Percentiles rank a stretch among this genome's conserved stretches.
Evolutionary conservation across 2,797 vertebrate species (phyloP).

Genomic region (Sternotherus odoratus): DNA sequence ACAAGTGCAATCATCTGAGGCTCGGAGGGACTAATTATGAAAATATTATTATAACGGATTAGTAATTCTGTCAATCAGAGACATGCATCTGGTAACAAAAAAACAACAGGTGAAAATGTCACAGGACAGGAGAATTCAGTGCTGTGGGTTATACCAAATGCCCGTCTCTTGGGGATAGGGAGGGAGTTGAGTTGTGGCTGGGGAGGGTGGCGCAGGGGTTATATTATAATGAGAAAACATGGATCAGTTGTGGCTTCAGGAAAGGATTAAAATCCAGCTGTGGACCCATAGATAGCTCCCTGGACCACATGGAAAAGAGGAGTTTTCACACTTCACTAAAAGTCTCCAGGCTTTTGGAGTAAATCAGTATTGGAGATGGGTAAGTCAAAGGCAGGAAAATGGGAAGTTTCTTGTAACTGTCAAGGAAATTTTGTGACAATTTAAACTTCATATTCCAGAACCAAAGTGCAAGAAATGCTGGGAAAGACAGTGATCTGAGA

Average conservation of each 20-base stretch:
- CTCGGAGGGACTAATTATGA: slow-evolving; percentile 84
- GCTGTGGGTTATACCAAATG: slow-evolving; percentile 62
- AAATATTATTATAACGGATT: slow-evolving; percentile 85
- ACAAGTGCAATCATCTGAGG: slow-evolving; percentile 63
- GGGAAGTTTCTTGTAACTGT: not conserved
- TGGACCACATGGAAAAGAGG: not conserved
- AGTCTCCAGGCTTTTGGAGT: not conserved
- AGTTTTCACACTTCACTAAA: not conserved
- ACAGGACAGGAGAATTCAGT: slow-evolving; percentile 73
- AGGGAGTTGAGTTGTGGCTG: not conserved
- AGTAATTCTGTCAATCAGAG: slow-evolving; percentile 84
- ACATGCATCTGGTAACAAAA: slow-evolving; percentile 71
- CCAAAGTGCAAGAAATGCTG: not conserved
- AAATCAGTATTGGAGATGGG: not conserved
- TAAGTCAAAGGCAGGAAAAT: not conserved
- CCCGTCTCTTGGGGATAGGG: not conserved
- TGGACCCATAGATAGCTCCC: not conserved
- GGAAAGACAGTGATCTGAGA: accelerated
- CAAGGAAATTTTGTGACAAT: not conserved
- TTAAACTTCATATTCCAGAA: not conserved
- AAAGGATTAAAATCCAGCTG: slow-evolving; percentile 2
- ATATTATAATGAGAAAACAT: slow-evolving; percentile 35
- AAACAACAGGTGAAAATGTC: slow-evolving; percentile 75
- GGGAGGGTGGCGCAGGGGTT: not conserved
- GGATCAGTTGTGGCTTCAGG: not conserved